Evolutionary conservation across 2,113 vertebrate species (phyloP), one percentile per base, ranked within the genome.

Genomic region (Rynchops niger): DNA sequence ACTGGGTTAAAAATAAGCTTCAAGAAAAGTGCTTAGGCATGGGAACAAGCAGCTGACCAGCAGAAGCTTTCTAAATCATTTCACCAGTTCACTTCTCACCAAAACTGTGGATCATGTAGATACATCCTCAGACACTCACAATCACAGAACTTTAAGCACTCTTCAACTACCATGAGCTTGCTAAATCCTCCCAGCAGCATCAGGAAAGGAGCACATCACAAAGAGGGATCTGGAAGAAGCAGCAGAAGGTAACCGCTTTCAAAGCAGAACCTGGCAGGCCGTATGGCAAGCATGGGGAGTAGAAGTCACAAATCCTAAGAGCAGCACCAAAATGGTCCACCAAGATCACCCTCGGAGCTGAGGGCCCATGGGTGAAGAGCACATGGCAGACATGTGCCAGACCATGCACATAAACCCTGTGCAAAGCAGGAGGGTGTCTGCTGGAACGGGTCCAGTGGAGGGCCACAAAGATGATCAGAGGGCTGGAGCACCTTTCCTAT

Each of bases 1-100:
- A 71, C 81, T 42, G 45, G 34, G 78, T 91, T 96, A 96, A 97
- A 97, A 95, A 94, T 90, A 97, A 95, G 79, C 40, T 80, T 65
- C 40, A 87, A 94, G 72, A 93, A 63, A 90, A 96, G 43, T 4
- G 19, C 74, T 62, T 76, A 80, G 40, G 62, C 70, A 90, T 56
- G 34, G 58, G 58, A 96, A 91, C 66, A 47, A 76, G 91, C 47
- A 65, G 66, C 59, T 96, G 92, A 90, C 93, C 93, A 90, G 66
- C 78, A 94, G 62, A 82, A 89, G 82, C 61, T 71, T 78, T 40
- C 32, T 29, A 34, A 52, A 36, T 84, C 71, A 90, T 22, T 94
- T 80, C 76, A 80, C n/a, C 49, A 36, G 53, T 65, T 87, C 30
- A 52, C 49, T 61, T 95, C 66, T 76, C 71, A 80, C 61, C 62